Base-by-base conservation (phyloP, 2,888 invertebrate genomes). In the Anoplius nigerrimus region DNA sequence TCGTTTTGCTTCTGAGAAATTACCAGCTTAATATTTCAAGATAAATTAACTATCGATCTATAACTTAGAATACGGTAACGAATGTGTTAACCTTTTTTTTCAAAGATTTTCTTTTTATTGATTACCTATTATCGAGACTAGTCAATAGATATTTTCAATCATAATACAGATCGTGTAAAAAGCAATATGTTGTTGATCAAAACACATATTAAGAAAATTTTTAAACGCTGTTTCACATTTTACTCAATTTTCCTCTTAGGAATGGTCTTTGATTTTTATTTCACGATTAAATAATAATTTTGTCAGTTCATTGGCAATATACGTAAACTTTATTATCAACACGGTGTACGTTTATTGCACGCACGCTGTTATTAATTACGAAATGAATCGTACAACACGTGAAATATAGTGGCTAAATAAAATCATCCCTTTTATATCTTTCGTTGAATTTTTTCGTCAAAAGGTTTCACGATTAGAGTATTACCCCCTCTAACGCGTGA, bases 261-360 rank as follows among this genome's bases (percentile, higher is more conserved):
- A 18, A 18, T 18, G 27, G 18, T 1, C 34, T 55, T 55, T 55
- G 34, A 55, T 34, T 64, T 8, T 54, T 6, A 13, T 34, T 8
- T 67, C 53, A 18, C 48, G 57, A 55, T 16, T 16, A 34, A 24
- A 55, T 55, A 55, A 55, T 55, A 27, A 18, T 22, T 55, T 55
- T 8, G 6, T 24, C 34, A 55, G 34, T 34, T 34, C 34, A 34
- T 1, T 34, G 34, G 6, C 21, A 48, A 63, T 64, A 60, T 67
- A 60, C 55, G 59, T 69, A 74, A 65, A 64, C 51, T 59, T 68
- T 56, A 58, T 70, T 74, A 74, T 71, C 74, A 78, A 66, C 72
- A 75, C 53, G 69, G 51, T 24, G 58, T 43, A 56, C 43, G 65
- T 69, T 72, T 61, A 71, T 66, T 73, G 75, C 75, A 66, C 55